phyloP scores from a whole-genome alignment of 2,113 vertebrate genomes.

The Zosterops japonicus region DNA sequence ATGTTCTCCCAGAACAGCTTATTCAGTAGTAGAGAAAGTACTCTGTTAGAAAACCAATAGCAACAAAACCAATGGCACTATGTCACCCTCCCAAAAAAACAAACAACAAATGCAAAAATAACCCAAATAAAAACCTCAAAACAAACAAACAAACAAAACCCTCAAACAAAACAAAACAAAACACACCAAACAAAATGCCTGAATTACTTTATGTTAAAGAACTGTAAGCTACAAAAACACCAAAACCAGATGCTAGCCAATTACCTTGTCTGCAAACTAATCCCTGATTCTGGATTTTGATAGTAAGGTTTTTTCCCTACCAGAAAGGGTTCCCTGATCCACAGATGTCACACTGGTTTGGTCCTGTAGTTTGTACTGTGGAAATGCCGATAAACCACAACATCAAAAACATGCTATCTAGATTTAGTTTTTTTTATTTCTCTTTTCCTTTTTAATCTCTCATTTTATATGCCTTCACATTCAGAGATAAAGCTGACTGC shows the following conservation, averaged over 20 bases:
- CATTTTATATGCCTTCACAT: not conserved
- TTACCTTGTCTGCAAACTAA: not conserved
- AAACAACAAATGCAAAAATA: not conserved
- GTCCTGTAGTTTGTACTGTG: not conserved
- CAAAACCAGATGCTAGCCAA: not conserved
- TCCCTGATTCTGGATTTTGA: not conserved
- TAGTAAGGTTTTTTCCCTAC: not conserved
- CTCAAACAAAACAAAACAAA: not conserved
- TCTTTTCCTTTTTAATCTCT: not conserved
- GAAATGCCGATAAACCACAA: not conserved
- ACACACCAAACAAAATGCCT: not conserved
- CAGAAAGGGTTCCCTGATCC: not conserved
- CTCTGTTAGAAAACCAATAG: not conserved
- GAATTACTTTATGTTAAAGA: not conserved
- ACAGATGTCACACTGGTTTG: not conserved
- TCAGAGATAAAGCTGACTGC: not conserved
- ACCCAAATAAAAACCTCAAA: rapidly evolving
- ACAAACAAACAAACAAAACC: not conserved
- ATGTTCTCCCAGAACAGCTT: not conserved
- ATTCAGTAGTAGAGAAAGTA: not conserved
- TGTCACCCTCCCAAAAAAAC: rapidly evolving
- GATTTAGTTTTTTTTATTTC: not conserved
- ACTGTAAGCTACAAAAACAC: not conserved
- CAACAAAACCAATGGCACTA: not conserved
- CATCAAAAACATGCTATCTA: not conserved